Evolutionary conservation across 37 sponge, comb jelly and placozoan genomes (phyloP).

Genomic region (Lycopodina hypogea): DNA sequence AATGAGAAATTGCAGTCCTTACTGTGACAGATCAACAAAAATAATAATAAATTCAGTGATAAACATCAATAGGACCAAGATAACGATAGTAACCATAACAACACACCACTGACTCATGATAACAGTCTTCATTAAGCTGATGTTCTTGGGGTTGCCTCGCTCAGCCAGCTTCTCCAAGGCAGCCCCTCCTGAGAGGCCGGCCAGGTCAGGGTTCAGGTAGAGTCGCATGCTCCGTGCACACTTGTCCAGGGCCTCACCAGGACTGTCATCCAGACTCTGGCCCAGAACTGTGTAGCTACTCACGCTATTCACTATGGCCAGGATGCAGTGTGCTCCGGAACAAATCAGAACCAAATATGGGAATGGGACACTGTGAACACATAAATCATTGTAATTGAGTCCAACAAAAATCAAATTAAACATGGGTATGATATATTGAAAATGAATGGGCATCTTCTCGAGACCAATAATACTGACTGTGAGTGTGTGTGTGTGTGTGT

Average conservation of each 20-base stretch:
- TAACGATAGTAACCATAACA: background rate
- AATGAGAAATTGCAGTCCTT: conserved; percentile 74
- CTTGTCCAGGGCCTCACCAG: conserved; percentile 78
- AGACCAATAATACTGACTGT: too few relatives aligned
- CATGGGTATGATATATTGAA: background rate
- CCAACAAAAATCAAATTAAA: too few relatives aligned
- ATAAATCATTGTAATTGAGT: too few relatives aligned
- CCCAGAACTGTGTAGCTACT: conserved; percentile 53
- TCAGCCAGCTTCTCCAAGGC: conserved; percentile 67
- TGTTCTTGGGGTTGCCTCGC: conserved; percentile 31
- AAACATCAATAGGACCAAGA: background rate
- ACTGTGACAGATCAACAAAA: conserved; percentile 26
- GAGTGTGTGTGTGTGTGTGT: too few relatives aligned
- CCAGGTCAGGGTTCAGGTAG: conserved; percentile 45
- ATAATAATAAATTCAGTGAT: background rate
- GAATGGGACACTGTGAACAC: conserved; percentile 57
- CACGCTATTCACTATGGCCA: conserved; percentile 44
- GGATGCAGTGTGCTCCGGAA: conserved; percentile 83
- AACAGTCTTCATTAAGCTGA: background rate
- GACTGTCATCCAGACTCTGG: conserved; percentile 50
- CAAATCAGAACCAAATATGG: conserved; percentile 81
- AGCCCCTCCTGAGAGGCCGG: conserved; percentile 60
- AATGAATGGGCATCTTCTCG: too few relatives aligned
- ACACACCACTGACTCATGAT: background rate
- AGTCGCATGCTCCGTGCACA: conserved; percentile 45